A percentile compares a stretch with the other conserved stretches of the same genome.
These are phyloP conservation scores for Leucoraja ocellata DNA, from an alignment of 2,797 vertebrate species.

Conservation along the genomic window DNA sequence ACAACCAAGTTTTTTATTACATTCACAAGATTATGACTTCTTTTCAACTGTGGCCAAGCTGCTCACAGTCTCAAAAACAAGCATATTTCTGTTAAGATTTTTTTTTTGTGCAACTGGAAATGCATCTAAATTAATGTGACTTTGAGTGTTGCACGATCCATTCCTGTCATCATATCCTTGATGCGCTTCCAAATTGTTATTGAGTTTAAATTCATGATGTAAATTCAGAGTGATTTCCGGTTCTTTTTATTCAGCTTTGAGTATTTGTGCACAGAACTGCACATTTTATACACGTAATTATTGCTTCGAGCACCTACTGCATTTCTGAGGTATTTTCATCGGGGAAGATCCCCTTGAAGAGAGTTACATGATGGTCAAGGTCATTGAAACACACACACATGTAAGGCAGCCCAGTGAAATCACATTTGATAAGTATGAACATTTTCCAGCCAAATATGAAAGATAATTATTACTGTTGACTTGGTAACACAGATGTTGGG, in stretches of 20 bases:
- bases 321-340: constrained; percentile 35
- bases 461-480: constrained; percentile 36
- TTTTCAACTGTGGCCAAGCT: constrained; percentile 5
- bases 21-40: constrained; percentile 23
- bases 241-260: neutral
- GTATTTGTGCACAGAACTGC: neutral
- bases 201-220: constrained; percentile 18
- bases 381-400: neutral
- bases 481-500: constrained; percentile 33
- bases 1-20: constrained; percentile 7
- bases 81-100: constrained; percentile 19
- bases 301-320: constrained; percentile 27
- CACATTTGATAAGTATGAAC: constrained; percentile 32
- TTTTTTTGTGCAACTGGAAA: constrained; percentile 26
- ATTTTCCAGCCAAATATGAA: constrained; percentile 34
- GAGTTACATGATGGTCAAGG: constrained; percentile 28
- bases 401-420: constrained; percentile 22
- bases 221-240: neutral
- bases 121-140: constrained; percentile 34
- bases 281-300: constrained; percentile 14
- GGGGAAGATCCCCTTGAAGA: constrained; percentile 14
- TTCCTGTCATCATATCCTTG: constrained; percentile 18
- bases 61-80: constrained; percentile 12
- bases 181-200: constrained; percentile 26
- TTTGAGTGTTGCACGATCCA: neutral